phyloP scores from a whole-genome alignment of 2,113 vertebrate genomes.

The Tamias sibiricus region DNA sequence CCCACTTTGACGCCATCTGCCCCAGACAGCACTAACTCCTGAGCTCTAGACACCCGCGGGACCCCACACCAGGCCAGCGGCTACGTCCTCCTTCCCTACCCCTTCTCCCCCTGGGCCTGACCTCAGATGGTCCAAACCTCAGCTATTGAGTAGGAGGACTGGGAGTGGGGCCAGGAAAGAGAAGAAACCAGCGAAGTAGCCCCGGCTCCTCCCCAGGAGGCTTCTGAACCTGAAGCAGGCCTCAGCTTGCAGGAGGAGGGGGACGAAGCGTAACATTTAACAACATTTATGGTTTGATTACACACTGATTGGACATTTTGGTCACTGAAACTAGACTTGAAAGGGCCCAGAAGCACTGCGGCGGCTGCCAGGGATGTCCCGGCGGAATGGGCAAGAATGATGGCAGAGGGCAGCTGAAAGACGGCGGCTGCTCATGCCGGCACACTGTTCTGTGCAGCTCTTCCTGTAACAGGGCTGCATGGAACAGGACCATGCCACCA shows the following conservation, averaged over 20 bases:
- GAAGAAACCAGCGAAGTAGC: not conserved
- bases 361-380: not conserved
- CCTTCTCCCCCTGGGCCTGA: not conserved
- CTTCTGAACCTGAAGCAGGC: not conserved
- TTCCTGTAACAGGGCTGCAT: not conserved
- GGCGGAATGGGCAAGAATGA: not conserved
- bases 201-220: fast-evolving
- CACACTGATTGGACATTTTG: not conserved
- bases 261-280: not conserved
- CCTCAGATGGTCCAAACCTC: not conserved
- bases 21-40: not conserved
- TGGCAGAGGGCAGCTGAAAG: not conserved
- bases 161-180: not conserved
- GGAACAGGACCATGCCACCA: not conserved
- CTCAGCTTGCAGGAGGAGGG: not conserved
- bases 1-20: not conserved
- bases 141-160: not conserved
- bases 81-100: not conserved
- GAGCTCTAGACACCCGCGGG: not conserved
- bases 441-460: not conserved
- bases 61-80: not conserved
- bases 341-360: not conserved
- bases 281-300: not conserved
- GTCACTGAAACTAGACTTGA: slow-evolving; percentile 33
- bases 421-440: not conserved